Evolutionary conservation across 2,888 invertebrate species (phyloP), one percentile per base, ranked within the genome.

Genomic region (Vannuccia rotundouncinata): DNA sequence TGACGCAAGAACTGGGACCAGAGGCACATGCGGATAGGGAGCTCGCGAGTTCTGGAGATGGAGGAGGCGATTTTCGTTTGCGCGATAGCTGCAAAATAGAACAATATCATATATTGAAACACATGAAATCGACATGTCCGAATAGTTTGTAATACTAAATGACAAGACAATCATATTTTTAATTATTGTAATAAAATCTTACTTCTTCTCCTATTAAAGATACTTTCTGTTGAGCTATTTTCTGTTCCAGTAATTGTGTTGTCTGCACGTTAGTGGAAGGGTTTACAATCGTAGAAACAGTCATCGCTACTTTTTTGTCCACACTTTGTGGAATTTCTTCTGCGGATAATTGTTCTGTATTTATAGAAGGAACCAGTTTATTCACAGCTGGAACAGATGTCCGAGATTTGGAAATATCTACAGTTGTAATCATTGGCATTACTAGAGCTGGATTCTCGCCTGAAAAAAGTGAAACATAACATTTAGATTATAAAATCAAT

Each of bases 1-100:
- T 66, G 66, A 66, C 66, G 25, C 66, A 66, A 27, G 66, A 66
- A 22, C 66, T 66, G 66, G 66, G 66, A 22, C 66, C 66, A 2
- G 66, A 66, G 25, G 66, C 66, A 27, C 66, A 66, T 5, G 66
- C 66, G 66, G 66, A 66, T 2, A 66, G 10, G 66, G 66, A 66
- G 25, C 66, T 66, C 2, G 66, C 66, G 2, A 66, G 25, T 66
- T 66, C 66, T 2, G 66, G 66, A 2, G 66, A 66, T 5, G 10
- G 66, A 22, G 66, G 66, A 5, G 66, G 66, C 2, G 66, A 66
- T 27, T 66, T 66, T 66, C 66, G 66, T 22, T 66, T 66, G 5
- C 66, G 66, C 2, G 66, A 66, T 5, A 66, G 66, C 66, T 66
- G 66, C 13, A 22, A n/a, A 27, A 22, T 13, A 27, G 10, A 22